Percentiles rank a stretch among this genome's conserved stretches.
Evolutionary conservation across 1,140 invertebrate species (phyloP).

Genomic region (Megalopta genalis): DNA sequence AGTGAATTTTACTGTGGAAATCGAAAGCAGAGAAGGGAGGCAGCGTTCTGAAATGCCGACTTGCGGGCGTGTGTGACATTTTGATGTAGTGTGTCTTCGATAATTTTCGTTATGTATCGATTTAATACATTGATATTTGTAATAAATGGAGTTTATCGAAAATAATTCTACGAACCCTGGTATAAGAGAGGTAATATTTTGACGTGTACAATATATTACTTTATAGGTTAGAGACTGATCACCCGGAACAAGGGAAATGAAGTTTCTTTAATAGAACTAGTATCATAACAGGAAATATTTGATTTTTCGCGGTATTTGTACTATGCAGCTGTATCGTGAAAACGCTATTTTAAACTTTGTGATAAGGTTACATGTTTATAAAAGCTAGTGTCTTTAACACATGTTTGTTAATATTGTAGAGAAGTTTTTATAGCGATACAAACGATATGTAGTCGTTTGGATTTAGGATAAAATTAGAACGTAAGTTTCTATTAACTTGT

Average conservation of each 20-base stretch:
- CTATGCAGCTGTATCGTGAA: neutral
- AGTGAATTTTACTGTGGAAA: constrained; percentile 16
- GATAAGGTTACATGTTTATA: neutral
- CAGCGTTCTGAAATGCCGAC: constrained; percentile 61
- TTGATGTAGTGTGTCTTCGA: constrained; percentile 50
- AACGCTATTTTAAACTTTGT: neutral
- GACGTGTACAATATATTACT: constrained; percentile 17
- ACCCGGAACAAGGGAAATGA: constrained; percentile 29
- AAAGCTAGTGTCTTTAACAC: constrained; percentile 18
- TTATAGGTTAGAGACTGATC: constrained; percentile 49
- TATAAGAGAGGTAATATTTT: constrained; percentile 57
- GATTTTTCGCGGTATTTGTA: neutral
- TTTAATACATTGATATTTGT: constrained; percentile 61
- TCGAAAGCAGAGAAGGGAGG: constrained; percentile 19
- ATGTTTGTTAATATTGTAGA: constrained; percentile 29
- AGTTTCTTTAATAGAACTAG: constrained; percentile 28
- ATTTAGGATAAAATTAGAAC: neutral
- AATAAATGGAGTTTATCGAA: constrained; percentile 62
- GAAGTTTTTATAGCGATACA: constrained; percentile 1
- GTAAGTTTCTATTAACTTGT: neutral
- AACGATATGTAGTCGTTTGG: neutral
- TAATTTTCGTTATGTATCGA: constrained; percentile 65
- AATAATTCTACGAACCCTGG: constrained; percentile 36
- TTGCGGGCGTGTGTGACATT: constrained; percentile 62
- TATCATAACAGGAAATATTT: constrained; percentile 20